Evolutionary conservation across 2,888 invertebrate species (phyloP).

Genomic region (Noctua janthina): DNA sequence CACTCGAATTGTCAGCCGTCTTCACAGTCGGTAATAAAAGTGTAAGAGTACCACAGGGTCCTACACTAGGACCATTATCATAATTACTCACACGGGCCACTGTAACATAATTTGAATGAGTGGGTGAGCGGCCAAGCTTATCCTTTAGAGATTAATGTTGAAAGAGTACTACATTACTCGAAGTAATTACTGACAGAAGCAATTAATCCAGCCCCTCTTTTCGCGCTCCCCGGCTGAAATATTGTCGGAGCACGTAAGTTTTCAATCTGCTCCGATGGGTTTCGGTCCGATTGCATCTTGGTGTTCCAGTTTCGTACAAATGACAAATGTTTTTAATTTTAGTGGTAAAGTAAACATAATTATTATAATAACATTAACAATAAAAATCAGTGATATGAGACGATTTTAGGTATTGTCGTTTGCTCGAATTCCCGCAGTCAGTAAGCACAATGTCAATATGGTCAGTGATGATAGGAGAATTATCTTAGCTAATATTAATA

Average conservation of each 20-base stretch:
- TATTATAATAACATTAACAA: not conserved
- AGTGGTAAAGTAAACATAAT: not conserved
- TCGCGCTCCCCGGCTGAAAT: constrained; percentile 61
- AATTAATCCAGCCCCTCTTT: constrained; percentile 70
- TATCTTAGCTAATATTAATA: not conserved
- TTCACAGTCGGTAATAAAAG: constrained; percentile 41
- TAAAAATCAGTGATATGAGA: not conserved
- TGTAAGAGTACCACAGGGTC: constrained; percentile 48
- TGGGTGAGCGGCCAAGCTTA: constrained; percentile 67
- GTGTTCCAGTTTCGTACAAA: constrained; percentile 22
- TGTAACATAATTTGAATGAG: constrained; percentile 66
- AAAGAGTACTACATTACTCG: constrained; percentile 72
- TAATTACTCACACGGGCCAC: constrained; percentile 63
- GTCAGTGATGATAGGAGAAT: not conserved
- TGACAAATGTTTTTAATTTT: constrained; percentile 21
- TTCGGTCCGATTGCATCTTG: constrained; percentile 48
- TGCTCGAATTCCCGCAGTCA: not conserved
- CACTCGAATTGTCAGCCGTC: constrained; percentile 41
- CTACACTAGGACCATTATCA: constrained; percentile 58
- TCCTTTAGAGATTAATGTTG: constrained; percentile 71
- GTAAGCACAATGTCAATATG: not conserved
- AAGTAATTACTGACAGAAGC: constrained; percentile 72
- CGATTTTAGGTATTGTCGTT: not conserved
- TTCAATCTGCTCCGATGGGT: constrained; percentile 58
- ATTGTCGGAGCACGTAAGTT: constrained; percentile 61